Base-by-base conservation (phyloP, 2,888 invertebrate genomes). In the Poecilobothrus nobilitatus region DNA sequence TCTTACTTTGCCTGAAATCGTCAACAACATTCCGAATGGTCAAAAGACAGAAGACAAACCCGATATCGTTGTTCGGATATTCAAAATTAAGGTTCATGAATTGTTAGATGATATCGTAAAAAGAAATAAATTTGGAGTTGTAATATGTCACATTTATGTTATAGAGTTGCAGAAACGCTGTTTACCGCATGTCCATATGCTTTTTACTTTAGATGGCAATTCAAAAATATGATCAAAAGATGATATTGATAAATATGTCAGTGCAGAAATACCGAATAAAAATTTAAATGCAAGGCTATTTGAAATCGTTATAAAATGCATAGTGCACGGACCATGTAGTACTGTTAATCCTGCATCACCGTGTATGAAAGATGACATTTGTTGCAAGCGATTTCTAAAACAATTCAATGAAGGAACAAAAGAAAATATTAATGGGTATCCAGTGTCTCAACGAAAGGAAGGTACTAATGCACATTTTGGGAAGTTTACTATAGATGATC, bases 1-100 rank as follows among this genome's bases (percentile, higher is more conserved):
- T 74, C 80, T 80, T 2, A 77, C 76, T 68, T 82, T 81, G 80
- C 70, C 67, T 21, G 80, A 82, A 74, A 80, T 82, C 20, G 66
- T 63, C 34, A 75, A 77, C 67, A 76, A 78, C 72, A 68, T 81
- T 22, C 63, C 68, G 64, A 66, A 63, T 53, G 71, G 71, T 41
- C 72, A 77, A 71, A 70, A 69, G 70, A 69, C 75, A 7, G 68
- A 72, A 37, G 72, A 79, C 73, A 72, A 79, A 66, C 79, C 79
- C 6, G 79, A 81, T 71, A 69, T 82, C 53, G 74, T 78, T 18
- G 74, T 76, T 33, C 72, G 76, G 67, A 75, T 78, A 37, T 80
- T 79, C 72, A 69, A 76, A 67, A 70, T 74, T 37, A 78, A 76
- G 74, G 69, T 76, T 34, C 73, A 75, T 62, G 73, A 74, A 70